phyloP scores from a whole-genome alignment of 2,797 vertebrate species.

The Enteromius anoplus region DNA sequence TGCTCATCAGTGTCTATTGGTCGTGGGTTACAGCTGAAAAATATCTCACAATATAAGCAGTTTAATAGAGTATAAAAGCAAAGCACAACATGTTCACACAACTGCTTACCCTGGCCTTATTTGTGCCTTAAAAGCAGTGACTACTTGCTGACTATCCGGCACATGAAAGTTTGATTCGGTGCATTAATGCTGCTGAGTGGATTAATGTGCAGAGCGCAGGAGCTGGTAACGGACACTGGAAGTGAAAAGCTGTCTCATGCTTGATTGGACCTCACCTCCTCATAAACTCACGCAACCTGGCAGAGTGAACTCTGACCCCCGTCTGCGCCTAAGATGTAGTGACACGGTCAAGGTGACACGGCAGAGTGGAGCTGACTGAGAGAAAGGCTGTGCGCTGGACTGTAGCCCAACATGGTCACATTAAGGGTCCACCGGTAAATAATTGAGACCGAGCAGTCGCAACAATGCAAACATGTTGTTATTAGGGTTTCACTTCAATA shows the following conservation, averaged over 20 bases:
- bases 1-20: not conserved
- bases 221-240: slow-evolving; percentile 48
- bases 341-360: slow-evolving; percentile 50
- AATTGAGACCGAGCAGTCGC: slow-evolving; percentile 55
- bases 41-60: too few relatives aligned
- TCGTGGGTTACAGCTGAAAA: not conserved
- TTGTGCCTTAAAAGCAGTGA: slow-evolving; percentile 40
- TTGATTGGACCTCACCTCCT: slow-evolving; percentile 44
- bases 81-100: not conserved
- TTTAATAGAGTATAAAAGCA: not conserved
- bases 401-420: slow-evolving; percentile 14
- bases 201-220: slow-evolving; percentile 47
- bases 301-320: slow-evolving; percentile 55
- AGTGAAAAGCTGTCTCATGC: slow-evolving; percentile 60
- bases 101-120: slow-evolving; percentile 35
- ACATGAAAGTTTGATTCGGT: slow-evolving; percentile 53
- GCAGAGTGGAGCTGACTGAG: slow-evolving; percentile 49
- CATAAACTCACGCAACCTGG: slow-evolving; percentile 44
- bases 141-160: slow-evolving; percentile 32
- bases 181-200: slow-evolving; percentile 53
- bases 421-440: slow-evolving; percentile 53
- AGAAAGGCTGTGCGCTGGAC: slow-evolving; percentile 2
- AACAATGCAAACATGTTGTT: slow-evolving; percentile 57
- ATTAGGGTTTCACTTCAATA: slow-evolving; percentile 55
- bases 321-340: slow-evolving; percentile 48